Evolutionary conservation across 2,113 vertebrate genomes (phyloP).

Genomic region (Pachyramphus minor): DNA sequence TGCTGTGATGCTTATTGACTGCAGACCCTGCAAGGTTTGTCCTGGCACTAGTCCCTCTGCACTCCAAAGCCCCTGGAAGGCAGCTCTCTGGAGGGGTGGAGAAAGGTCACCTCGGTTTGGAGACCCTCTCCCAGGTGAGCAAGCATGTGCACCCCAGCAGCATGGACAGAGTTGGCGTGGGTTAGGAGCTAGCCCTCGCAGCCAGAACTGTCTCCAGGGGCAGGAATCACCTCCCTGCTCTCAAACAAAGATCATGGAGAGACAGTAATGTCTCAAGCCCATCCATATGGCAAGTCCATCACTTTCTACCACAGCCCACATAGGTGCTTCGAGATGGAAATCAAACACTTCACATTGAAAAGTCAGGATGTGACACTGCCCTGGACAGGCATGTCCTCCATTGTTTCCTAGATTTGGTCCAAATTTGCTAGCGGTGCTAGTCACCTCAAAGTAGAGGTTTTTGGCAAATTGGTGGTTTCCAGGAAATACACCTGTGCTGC

Average conservation of each 20-base stretch:
- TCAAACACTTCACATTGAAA: not conserved
- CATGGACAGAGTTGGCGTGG: not conserved
- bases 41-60: not conserved
- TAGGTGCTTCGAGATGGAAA: not conserved
- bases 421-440: not conserved
- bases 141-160: not conserved
- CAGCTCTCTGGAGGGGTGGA: not conserved
- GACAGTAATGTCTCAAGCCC: fast-evolving
- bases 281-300: not conserved
- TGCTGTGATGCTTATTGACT: not conserved
- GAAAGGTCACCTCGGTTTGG: not conserved
- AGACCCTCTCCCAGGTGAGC: not conserved
- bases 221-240: not conserved
- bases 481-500: not conserved
- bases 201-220: not conserved
- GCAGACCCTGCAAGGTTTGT: not conserved
- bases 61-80: not conserved
- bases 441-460: not conserved
- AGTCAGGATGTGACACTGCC: not conserved
- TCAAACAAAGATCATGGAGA: not conserved
- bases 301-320: not conserved
- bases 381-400: not conserved
- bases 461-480: not conserved
- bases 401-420: not conserved
- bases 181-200: not conserved